These are phyloP conservation scores for Lamellibrachia satsuma DNA, from an alignment of 2,888 invertebrate genomes.

Conservation along the genomic window DNA sequence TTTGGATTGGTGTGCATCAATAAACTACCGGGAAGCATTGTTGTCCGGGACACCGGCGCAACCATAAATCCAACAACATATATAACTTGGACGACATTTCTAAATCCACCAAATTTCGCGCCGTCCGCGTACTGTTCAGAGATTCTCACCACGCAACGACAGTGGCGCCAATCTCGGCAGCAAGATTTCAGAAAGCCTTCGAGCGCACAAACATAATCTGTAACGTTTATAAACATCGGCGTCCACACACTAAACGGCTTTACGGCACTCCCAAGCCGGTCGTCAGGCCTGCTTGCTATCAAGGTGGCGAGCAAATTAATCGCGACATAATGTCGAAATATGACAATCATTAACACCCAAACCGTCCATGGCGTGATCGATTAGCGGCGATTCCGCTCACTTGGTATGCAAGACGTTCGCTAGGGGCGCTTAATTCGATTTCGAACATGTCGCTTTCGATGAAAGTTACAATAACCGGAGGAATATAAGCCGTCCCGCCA, in stretches of 20 bases:
- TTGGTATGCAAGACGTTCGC: constrained; percentile 3
- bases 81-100: neutral
- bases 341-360: constrained; percentile 3
- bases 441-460: neutral
- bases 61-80: neutral
- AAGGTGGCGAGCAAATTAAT: neutral
- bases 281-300: neutral
- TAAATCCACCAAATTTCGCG: neutral
- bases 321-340: neutral
- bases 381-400: neutral
- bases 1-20: neutral
- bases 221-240: constrained; percentile 17
- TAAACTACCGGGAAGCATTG: neutral
- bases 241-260: neutral
- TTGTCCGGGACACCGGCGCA: neutral
- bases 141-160: neutral
- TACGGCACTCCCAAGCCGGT: neutral
- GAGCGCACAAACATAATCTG: neutral
- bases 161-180: neutral
- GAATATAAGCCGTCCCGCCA: neutral
- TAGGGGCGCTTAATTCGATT: constrained; percentile 13
- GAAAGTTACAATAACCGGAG: neutral
- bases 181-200: neutral
- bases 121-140: neutral
- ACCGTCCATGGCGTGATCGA: neutral